Evolutionary conservation across 2,888 invertebrate genomes (phyloP).

Genomic region (Tipula lateralis): DNA sequence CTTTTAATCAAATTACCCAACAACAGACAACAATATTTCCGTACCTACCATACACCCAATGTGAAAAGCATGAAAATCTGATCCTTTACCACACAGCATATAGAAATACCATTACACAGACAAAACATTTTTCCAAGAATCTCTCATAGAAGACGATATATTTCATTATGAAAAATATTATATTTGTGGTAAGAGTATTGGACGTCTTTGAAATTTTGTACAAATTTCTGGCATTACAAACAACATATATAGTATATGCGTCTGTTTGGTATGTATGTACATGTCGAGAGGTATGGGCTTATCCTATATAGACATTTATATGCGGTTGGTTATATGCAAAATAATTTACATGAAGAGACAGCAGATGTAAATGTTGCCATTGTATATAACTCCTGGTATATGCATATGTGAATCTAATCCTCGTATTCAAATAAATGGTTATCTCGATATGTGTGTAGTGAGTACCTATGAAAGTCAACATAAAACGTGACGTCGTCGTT

Average conservation of each 20-base stretch:
- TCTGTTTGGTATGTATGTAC: background rate
- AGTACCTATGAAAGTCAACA: too few relatives aligned
- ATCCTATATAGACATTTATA: too few relatives aligned
- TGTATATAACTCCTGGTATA: too few relatives aligned
- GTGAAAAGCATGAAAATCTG: background rate
- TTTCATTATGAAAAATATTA: background rate
- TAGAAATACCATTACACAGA: background rate
- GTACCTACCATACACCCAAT: background rate
- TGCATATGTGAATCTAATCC: too few relatives aligned
- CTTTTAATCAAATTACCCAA: background rate
- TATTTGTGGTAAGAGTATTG: background rate
- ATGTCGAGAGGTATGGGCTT: background rate
- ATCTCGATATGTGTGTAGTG: too few relatives aligned
- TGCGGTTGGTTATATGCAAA: too few relatives aligned
- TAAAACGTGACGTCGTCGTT: too few relatives aligned
- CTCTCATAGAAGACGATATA: background rate
- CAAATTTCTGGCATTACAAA: too few relatives aligned
- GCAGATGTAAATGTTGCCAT: too few relatives aligned
- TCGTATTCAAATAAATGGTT: too few relatives aligned
- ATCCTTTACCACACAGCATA: background rate
- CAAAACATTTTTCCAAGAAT: background rate
- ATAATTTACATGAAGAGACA: too few relatives aligned
- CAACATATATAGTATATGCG: too few relatives aligned
- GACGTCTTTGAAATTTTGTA: background rate
- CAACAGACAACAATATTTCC: background rate